Evolutionary conservation across 2,888 invertebrate genomes (phyloP).

Genomic region (Apotomis betuletana): DNA sequence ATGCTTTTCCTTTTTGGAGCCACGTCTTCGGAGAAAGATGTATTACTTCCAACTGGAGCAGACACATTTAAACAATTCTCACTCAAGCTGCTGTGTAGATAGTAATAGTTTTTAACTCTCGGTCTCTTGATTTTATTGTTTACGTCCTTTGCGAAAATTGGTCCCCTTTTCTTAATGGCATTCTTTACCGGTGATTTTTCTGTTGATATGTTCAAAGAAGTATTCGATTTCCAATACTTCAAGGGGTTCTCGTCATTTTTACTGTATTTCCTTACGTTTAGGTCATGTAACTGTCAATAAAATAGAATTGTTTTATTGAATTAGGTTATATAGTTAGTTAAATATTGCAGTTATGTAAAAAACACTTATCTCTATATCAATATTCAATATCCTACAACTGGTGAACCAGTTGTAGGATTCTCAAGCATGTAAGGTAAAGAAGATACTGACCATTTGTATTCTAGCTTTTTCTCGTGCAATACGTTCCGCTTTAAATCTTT

Average conservation of each 20-base stretch:
- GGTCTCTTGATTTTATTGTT: constrained; percentile 2
- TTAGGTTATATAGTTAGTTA: no score
- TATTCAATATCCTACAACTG: no score
- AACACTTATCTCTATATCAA: background rate
- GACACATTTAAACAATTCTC: constrained; percentile 17
- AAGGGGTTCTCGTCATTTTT: background rate
- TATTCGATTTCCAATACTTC: constrained; percentile 13
- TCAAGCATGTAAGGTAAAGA: background rate
- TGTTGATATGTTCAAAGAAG: constrained; percentile 9
- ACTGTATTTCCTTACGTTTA: constrained; percentile 25
- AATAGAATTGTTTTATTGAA: background rate
- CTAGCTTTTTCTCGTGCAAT: constrained; percentile 27
- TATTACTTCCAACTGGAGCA: constrained; percentile 8
- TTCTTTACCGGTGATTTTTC: constrained; percentile 15
- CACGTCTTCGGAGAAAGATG: background rate
- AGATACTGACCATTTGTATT: constrained; percentile 26
- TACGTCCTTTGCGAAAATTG: background rate
- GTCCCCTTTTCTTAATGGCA: background rate
- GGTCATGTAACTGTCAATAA: constrained; percentile 18
- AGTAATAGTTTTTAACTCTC: background rate
- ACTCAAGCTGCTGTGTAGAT: background rate
- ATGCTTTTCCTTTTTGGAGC: constrained; percentile 11
- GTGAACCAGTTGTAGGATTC: background rate
- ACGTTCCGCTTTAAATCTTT: constrained; percentile 32
- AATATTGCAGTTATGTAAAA: background rate